Conservation (phyloP, 2,888 invertebrate genomes). For the Hololepta plana region DNA sequence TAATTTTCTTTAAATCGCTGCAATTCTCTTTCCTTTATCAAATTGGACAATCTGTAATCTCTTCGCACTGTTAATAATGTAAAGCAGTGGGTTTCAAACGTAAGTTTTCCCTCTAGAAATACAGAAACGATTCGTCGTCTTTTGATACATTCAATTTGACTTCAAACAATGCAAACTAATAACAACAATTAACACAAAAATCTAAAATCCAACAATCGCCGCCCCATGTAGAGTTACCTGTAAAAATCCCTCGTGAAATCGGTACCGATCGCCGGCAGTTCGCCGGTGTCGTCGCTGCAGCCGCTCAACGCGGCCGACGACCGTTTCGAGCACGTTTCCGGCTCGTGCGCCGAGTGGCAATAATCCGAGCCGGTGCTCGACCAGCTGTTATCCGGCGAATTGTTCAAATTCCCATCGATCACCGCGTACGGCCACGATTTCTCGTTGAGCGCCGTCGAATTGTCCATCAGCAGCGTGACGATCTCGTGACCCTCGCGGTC, state of each 20-base stretch:
- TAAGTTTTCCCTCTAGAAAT: no score
- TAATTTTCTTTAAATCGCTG: no score
- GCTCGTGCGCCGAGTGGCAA: constrained; percentile 26
- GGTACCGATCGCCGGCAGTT: constrained; percentile 47
- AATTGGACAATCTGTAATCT: no score
- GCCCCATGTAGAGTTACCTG: constrained; percentile 15
- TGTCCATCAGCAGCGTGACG: constrained; percentile 32
- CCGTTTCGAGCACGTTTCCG: constrained; percentile 43
- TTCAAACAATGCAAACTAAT: no score
- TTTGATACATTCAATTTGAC: no score
- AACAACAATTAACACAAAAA: background rate
- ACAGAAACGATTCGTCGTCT: no score
- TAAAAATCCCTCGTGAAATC: constrained; percentile 69
- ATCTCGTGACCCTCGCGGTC: constrained; percentile 49
- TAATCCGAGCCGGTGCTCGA: constrained; percentile 34
- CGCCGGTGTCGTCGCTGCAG: constrained; percentile 40
- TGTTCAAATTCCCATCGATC: constrained; percentile 16
- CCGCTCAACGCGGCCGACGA: constrained; percentile 52
- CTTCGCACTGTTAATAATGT: no score
- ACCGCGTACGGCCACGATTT: constrained; percentile 47
- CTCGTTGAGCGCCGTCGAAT: constrained; percentile 30
- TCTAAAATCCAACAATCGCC: constrained; percentile 1
- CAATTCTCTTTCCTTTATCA: no score
- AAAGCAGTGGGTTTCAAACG: no score
- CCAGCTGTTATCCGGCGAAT: constrained; percentile 40